A percentile compares a stretch with the other conserved stretches of the same genome.
These are phyloP conservation scores for Conistra vaccinii DNA, from an alignment of 2,888 invertebrate species.

Conservation along the genomic window DNA sequence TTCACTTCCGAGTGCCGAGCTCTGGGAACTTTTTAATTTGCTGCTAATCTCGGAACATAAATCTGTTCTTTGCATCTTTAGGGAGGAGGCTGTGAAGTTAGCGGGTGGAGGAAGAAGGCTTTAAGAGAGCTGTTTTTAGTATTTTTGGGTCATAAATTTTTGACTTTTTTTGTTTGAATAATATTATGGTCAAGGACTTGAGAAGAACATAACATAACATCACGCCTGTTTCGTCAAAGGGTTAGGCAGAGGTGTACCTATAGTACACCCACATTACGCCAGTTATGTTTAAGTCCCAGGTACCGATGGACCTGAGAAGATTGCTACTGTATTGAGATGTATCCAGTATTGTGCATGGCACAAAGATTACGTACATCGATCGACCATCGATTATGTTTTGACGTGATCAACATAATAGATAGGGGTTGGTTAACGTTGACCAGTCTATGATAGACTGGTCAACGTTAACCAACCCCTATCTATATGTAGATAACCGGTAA, in stretches of 20 bases:
- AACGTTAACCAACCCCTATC: not conserved
- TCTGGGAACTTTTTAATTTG: conserved; percentile 74
- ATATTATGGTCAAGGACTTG: no score
- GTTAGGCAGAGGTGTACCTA: no score
- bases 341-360: not conserved
- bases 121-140: not conserved
- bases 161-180: no score
- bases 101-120: conserved; percentile 1
- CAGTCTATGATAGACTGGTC: no score
- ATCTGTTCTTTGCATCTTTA: conserved; percentile 74
- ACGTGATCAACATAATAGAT: no score
- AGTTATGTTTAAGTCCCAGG: no score
- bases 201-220: no score
- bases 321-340: not conserved
- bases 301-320: no score
- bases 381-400: not conserved
- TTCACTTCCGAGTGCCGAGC: conserved; percentile 66
- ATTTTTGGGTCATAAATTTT: not conserved
- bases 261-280: no score
- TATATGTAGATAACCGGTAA: not conserved
- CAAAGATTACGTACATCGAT: not conserved
- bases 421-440: no score
- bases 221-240: no score
- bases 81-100: conserved; percentile 31
- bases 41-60: conserved; percentile 76